Evolutionary conservation across 2,888 invertebrate species (phyloP), one percentile per base, ranked within the genome.

Genomic region (Athalia circularis): DNA sequence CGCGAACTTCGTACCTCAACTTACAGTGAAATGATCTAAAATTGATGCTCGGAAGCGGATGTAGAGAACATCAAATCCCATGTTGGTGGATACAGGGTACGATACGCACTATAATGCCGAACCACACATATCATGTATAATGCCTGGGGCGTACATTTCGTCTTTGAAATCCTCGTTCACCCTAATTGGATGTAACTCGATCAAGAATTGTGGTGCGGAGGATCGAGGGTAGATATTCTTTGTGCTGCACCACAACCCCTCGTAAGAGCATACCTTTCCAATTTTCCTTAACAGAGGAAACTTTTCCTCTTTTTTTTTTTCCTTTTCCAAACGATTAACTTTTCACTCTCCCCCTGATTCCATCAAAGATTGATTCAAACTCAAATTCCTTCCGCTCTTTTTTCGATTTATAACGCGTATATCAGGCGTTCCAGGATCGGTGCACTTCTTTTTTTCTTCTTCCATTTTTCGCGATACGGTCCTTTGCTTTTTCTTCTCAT

Each of bases 121-220:
- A 29, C 29, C 29, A 29, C 29, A 29, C 29, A 29, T 29, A 29
- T 29, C 29, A 29, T 29, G 29, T 29, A 29, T 29, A 29, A 29
- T 29, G 29, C 29, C 29, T 29, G 29, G 29, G 29, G 29, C 29
- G 29, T 29, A 29, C 29, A 29, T 29, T 54, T 68, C 43, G 54
- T 50, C 48, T 52, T 68, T 50, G 9, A 29, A 52, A 52, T 50
- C 50, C 54, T n/a, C 11, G n/a, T 43, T 52, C 43, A 29, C 54
- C 43, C 54, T 68, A 68, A 68, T 68, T 68, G 54, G 54, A 68
- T 50, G 52, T 68, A 15, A 52, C 47, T 68, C n/a, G 6, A 54
- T 9, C 54, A n/a, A n/a, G n/a, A 29, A 29, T 29, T 29, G 29
- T 29, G 29, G 29, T 29, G 29, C 29, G 29, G 29, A 29, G 29